A percentile compares a stretch with the other conserved stretches of the same genome.
Evolutionary conservation across 1,140 invertebrate genomes (phyloP).

Genomic region (Sycobia sp.): DNA sequence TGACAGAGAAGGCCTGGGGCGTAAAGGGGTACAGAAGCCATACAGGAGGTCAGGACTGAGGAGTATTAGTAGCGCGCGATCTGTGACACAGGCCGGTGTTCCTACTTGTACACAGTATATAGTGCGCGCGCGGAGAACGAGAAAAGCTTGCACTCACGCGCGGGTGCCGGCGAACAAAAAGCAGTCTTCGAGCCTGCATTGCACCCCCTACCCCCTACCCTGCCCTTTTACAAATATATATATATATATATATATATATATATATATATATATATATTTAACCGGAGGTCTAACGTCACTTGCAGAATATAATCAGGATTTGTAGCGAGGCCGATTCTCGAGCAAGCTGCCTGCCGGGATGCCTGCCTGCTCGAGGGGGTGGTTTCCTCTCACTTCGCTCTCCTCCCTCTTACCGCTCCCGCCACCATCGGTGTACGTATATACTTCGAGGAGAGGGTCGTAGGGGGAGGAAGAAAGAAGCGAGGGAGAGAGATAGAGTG

Average conservation of each 20-base stretch:
- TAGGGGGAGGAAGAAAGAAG: neutral
- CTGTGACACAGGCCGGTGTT: no score
- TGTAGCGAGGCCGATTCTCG: constrained; percentile 54
- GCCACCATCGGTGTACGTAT: neutral
- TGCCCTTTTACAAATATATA: neutral
- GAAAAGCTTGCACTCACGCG: constrained; percentile 29
- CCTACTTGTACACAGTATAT: no score
- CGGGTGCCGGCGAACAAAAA: constrained; percentile 62
- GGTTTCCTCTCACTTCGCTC: constrained; percentile 22
- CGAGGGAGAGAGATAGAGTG: constrained; percentile 14
- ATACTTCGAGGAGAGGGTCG: constrained; percentile 10
- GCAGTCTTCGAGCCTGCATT: constrained; percentile 52
- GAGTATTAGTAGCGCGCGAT: no score
- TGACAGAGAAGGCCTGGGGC: no score
- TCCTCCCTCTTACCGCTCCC: neutral
- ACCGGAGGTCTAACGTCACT: constrained; percentile 56
- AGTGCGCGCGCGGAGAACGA: neutral
- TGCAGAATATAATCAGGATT: constrained; percentile 64
- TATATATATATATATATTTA: neutral
- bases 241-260: neutral
- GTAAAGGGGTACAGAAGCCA: no score
- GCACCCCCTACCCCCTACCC: neutral
- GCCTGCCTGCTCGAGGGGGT: constrained; percentile 14
- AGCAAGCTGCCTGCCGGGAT: constrained; percentile 20
- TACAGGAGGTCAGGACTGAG: no score